Evolutionary conservation across 2,113 vertebrate genomes (phyloP).

Genomic region (Pedetes capensis): DNA sequence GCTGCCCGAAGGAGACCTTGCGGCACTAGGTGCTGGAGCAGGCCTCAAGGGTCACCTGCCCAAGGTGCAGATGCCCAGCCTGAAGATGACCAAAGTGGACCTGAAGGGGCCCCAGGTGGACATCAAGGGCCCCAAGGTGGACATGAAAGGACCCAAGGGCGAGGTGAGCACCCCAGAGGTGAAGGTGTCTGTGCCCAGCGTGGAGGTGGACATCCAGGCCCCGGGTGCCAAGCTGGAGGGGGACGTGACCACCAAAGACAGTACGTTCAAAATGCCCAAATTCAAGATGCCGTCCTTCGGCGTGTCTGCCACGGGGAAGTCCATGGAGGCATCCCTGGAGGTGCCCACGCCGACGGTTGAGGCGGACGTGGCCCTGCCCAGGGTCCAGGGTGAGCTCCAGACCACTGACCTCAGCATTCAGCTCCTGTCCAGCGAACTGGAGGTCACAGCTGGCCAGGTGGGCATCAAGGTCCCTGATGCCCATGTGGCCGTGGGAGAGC

Average conservation of each 20-base stretch:
- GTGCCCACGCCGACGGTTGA: rapidly evolving
- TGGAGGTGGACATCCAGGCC: no score
- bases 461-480: rapidly evolving
- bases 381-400: rapidly evolving
- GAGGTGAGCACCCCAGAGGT: no score
- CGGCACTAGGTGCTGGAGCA: no score
- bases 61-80: not conserved
- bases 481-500: rapidly evolving
- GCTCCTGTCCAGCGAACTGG: rapidly evolving
- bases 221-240: no score
- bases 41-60: not conserved
- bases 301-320: slow-evolving; percentile 37
- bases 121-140: no score
- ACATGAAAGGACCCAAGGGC: rapidly evolving
- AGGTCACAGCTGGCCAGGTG: rapidly evolving
- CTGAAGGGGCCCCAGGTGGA: no score
- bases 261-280: slow-evolving; percentile 74
- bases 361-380: rapidly evolving
- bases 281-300: slow-evolving; percentile 77
- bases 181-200: no score
- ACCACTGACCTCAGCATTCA: not conserved
- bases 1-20: no score
- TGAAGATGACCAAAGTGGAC: not conserved
- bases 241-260: not conserved
- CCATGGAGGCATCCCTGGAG: rapidly evolving